Evolutionary conservation across 2,888 invertebrate genomes (phyloP), one percentile per base, ranked within the genome.

Genomic region (Salticus scenicus): DNA sequence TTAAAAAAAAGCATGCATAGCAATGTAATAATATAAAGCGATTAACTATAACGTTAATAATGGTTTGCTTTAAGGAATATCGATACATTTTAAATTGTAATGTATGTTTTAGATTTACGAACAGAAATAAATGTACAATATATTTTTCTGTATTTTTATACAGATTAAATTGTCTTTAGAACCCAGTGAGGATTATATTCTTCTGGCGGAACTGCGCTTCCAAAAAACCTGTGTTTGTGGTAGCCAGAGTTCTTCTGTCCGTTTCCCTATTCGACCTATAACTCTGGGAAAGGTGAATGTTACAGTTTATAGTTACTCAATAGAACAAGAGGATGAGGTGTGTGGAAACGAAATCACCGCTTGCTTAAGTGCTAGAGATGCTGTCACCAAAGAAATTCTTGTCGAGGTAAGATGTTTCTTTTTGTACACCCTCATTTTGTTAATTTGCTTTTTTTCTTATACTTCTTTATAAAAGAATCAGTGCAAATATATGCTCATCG

Each of bases 211-310:
- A n/a, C 28, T 20, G 17, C 30, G 66, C 0, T 79, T 14, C n/a
- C 71, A 73, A n/a, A 84, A 51, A n/a, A 51, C 90, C 28, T 91
- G 91, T 88, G 89, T 91, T 17, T 91, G 91, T 89, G 91, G 90
- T 0, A 89, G 90, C 4, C 82, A 90, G 31, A 89, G 89, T 24
- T 69, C 88, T 31, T 89, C 90, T 1, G 88, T 88, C 27, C 89
- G 88, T 37, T 90, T 89, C 88, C 77, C 88, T 57, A 88, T 91
- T 28, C 88, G 88, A 24, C 90, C 91, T 4, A 88, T 81, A 4
- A 87, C 88, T 2, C 88, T 93, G 0, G 93, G 93, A 10, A 90
- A 91, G n/a, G 90, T 93, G 5, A 93, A 93, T 87, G 91, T 94
- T 0, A 93, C 92, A 10, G 92, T 93, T 1, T 87, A 90, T 89